Percentiles rank a stretch among this genome's conserved stretches.
Conservation (phyloP, 2,113 vertebrate genomes). For the Phrynosoma blainvillii region DNA sequence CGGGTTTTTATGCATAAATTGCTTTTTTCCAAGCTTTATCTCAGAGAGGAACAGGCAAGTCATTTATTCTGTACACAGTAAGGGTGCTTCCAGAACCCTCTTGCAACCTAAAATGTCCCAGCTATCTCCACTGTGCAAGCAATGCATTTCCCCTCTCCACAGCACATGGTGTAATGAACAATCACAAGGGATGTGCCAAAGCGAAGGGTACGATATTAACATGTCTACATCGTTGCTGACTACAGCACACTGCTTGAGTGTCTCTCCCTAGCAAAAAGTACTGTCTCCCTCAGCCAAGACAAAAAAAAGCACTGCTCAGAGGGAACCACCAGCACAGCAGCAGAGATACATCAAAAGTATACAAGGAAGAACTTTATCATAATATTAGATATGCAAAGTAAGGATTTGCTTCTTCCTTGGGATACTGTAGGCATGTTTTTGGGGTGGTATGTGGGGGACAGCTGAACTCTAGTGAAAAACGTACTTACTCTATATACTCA, state of each 20-base stretch:
- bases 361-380: neutral
- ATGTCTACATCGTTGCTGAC: neutral
- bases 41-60: neutral
- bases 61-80: neutral
- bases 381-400: neutral
- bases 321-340: neutral
- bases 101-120: neutral
- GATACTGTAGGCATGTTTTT: neutral
- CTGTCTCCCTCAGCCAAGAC: slow-evolving; percentile 10
- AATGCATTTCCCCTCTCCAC: slow-evolving; percentile 9
- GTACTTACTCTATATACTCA: neutral
- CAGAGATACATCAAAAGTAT: slow-evolving; percentile 12
- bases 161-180: slow-evolving; percentile 7
- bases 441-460: neutral
- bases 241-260: neutral
- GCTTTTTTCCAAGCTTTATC: neutral
- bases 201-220: slow-evolving; percentile 16
- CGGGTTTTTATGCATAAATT: neutral
- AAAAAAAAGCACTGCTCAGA: slow-evolving; percentile 15
- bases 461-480: neutral
- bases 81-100: neutral
- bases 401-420: slow-evolving; percentile 1
- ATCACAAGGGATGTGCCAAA: neutral
- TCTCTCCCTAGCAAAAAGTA: neutral
- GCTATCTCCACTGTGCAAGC: neutral